Base-by-base conservation (phyloP, 2,113 vertebrate species). In the Dromiciops gliroides region DNA sequence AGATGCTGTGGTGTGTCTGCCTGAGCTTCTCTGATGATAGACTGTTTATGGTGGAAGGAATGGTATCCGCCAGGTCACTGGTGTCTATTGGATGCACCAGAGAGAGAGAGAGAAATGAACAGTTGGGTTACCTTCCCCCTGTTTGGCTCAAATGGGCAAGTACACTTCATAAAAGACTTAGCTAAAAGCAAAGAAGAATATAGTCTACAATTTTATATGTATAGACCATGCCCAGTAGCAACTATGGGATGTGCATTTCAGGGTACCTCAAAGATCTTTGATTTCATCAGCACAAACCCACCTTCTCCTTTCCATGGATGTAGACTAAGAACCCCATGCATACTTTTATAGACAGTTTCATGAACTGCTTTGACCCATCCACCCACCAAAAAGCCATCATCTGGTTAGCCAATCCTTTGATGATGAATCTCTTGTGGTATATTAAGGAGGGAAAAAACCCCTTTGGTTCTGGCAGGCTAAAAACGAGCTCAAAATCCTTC, bases 151-250 rank as follows among this genome's bases (percentile, higher is more conserved):
- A 90, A 47, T 56, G 89, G 93, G 28, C 50, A 26, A 8, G 0
- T 49, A 56, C 49, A 90, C 96, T 96, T 96, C 95, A 92, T 31
- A 2, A 14, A 28, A 75, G 56, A 90, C 52, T n/a, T 89, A 67
- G 93, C 50, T 56, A 94, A 67, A 67, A 67, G 14, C 56, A 67
- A 89, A 50, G 51, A 75, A 95, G 89, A 83, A 83, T 44, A 83
- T 83, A 44, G n/a, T 44, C 6, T 19, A 83, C 90, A 94, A 56
- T 89, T 91, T 93, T 89, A 92, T 91, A 83, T 94, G 89, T 48
- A 37, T 94, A 91, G 83, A 89, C 51, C 24, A 50, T 28, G n/a
- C 28, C 50, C 50, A 83, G 37, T 44, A 83, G 19, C 16, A 83
- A 83, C 67, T 83, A 44, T 83, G 37, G 67, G 67, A 83, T n/a